A percentile compares a stretch with the other conserved stretches of the same genome.
These are phyloP conservation scores for Hypanus sabinus DNA, from an alignment of 2,113 vertebrate genomes.

Conservation along the genomic window DNA sequence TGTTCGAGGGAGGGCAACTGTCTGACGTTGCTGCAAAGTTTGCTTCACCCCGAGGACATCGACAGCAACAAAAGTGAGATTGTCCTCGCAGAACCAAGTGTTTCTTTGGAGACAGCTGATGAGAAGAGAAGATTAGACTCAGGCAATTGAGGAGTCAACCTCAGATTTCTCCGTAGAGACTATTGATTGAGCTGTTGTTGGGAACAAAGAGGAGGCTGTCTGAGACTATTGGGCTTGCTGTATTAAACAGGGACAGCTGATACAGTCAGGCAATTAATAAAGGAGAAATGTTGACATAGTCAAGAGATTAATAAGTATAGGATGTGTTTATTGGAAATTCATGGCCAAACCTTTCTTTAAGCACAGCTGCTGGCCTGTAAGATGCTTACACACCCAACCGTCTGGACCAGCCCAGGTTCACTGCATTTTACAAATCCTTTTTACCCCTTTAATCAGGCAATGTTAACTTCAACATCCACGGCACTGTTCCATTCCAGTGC, in stretches of 20 bases:
- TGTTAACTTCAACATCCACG: not conserved
- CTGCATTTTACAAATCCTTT: not conserved
- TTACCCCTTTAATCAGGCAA: not conserved
- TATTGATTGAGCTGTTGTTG: not conserved
- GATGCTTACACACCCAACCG: not conserved
- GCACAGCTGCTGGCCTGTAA: not conserved
- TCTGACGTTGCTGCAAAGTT: slow-evolving; percentile 4
- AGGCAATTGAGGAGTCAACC: not conserved
- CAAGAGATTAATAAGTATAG: not conserved
- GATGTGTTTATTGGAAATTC: not conserved
- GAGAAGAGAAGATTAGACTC: slow-evolving; percentile 2
- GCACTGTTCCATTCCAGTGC: not conserved
- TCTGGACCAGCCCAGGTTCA: not conserved
- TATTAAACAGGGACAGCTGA: slow-evolving; percentile 1
- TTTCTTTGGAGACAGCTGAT: slow-evolving; percentile 25
- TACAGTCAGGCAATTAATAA: not conserved
- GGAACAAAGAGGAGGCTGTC: slow-evolving; percentile 1
- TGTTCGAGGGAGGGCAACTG: slow-evolving; percentile 6
- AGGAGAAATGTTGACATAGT: not conserved
- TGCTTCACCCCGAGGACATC: not conserved
- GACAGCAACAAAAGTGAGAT: not conserved
- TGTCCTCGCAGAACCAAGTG: not conserved
- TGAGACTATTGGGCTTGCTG: not conserved
- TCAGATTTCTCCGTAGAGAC: not conserved
- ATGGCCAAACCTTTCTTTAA: slow-evolving; percentile 14